Evolutionary conservation across 1,140 invertebrate genomes (phyloP), one percentile per base, ranked within the genome.

Genomic region (Achatina immaculata): DNA sequence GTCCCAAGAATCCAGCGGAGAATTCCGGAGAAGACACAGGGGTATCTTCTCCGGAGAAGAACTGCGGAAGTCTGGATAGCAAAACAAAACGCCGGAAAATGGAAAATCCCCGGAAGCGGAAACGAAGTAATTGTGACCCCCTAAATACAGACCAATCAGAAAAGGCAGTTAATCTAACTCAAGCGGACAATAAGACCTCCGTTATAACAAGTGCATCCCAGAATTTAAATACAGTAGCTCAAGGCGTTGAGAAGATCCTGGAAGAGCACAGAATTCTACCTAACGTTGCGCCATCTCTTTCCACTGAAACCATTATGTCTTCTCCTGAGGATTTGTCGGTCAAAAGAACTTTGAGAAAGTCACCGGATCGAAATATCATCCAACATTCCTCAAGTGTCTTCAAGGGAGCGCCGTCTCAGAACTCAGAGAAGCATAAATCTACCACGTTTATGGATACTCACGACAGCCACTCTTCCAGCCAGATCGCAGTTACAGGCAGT

Each of bases 71-170:
- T 7, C 28, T 16, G n/a, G 58, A 40, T 65, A 69, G 28, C 74
- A 81, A 89, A 84, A 88, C 87, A 80, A 90, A 89, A 21, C 78
- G 90, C 24, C 81, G 90, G 34, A 91, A 91, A 85, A 88, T 88
- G 82, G 90, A 90, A 16, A 85, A 86, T 51, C 90, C 90, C 1
- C 81, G 87, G 31, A 90, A 90, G 78, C 78, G 90, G 28, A 87
- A 86, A 48, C 81, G 87, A 28, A 87, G 19, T 68, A 48, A 21
- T 31, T 72, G 74, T 19, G 42, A 71, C 28, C 73, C n/a, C n/a
- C 45, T 40, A 19, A 48, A 36, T 21, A 71, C 16, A 3, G 31
- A 42, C 2, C n/a, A 42, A 24, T 3, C 55, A 11, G 65, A 76
- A 42, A 66, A 75, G 58, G 48, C 69, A 16, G 34, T 45, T 0